Percentiles rank a stretch among this genome's conserved stretches.
phyloP scores from a whole-genome alignment of 2,797 vertebrate species.

The Siniperca undulata region DNA sequence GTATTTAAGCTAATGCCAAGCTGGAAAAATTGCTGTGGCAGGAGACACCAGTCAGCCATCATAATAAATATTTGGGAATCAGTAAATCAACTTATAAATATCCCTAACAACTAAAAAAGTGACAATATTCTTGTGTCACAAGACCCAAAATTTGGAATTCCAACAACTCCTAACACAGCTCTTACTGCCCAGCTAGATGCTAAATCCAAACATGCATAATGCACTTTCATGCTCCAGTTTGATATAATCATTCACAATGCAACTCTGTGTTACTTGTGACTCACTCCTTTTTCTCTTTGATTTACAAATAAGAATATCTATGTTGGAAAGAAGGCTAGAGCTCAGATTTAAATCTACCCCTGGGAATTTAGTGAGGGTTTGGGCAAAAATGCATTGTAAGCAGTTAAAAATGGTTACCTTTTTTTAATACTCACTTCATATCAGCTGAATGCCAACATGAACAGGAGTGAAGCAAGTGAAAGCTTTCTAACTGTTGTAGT shows the following conservation, averaged over 20 bases:
- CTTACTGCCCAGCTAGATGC: slow-evolving; percentile 30
- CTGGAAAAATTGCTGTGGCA: slow-evolving; percentile 37
- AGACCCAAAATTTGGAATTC: slow-evolving; percentile 1
- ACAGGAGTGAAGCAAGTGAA: slow-evolving; percentile 10
- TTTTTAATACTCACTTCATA: background rate
- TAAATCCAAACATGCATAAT: slow-evolving; percentile 59
- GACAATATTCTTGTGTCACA: background rate
- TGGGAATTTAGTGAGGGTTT: slow-evolving; percentile 8
- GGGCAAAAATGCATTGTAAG: slow-evolving; percentile 4
- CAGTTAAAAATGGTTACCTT: background rate
- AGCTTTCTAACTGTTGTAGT: slow-evolving; percentile 53
- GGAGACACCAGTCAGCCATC: slow-evolving; percentile 41
- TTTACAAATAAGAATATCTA: slow-evolving; percentile 33
- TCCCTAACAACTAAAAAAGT: slow-evolving; percentile 15
- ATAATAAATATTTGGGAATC: slow-evolving; percentile 24
- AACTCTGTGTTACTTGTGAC: slow-evolving; percentile 36
- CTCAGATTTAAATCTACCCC: slow-evolving; percentile 13
- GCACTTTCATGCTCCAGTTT: slow-evolving; percentile 69
- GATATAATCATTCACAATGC: slow-evolving; percentile 51
- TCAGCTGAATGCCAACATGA: slow-evolving; percentile 51
- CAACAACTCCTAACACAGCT: background rate
- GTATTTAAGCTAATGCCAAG: slow-evolving; percentile 39
- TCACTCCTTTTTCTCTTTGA: slow-evolving; percentile 49
- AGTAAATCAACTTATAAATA: slow-evolving; percentile 38
- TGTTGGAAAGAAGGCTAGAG: slow-evolving; percentile 4